phyloP scores from a whole-genome alignment of 2,888 invertebrate genomes.

The Griposia aprilina region DNA sequence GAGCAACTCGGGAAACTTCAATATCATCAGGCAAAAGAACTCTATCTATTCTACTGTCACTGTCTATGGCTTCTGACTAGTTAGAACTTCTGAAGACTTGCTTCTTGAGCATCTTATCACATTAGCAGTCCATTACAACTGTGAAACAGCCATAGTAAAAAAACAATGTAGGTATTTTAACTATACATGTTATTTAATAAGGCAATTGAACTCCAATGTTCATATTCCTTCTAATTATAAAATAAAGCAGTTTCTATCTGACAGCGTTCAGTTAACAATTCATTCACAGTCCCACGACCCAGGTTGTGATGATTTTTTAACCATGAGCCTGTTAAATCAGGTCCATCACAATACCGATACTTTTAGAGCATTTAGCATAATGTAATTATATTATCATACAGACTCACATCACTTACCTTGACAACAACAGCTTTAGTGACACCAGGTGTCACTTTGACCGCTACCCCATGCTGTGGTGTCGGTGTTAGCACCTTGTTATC shows the following conservation, averaged over 20 bases:
- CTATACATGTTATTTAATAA: background rate
- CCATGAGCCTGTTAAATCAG: background rate
- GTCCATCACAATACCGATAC: background rate
- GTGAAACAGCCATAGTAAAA: background rate
- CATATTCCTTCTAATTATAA: background rate
- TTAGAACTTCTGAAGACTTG: background rate
- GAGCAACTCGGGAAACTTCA: background rate
- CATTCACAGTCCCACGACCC: background rate
- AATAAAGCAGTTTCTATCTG: background rate
- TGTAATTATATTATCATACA: background rate
- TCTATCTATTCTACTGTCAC: background rate
- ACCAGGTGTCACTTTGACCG: constrained; percentile 56
- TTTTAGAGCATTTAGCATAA: background rate
- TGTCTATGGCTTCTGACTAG: background rate
- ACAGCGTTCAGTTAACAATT: background rate
- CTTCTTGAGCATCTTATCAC: background rate
- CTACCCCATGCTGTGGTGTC: constrained; percentile 40
- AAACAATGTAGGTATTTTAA: background rate
- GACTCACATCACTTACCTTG: constrained; percentile 67
- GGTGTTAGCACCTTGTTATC: constrained; percentile 60
- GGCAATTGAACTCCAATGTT: no score
- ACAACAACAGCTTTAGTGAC: constrained; percentile 56
- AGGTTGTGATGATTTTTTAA: background rate
- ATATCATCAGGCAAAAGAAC: background rate
- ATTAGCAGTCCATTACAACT: background rate